A percentile compares a stretch with the other conserved stretches of the same genome.
Evolutionary conservation across 2,113 vertebrate genomes (phyloP).

Genomic region (Rhinoderma darwinii): DNA sequence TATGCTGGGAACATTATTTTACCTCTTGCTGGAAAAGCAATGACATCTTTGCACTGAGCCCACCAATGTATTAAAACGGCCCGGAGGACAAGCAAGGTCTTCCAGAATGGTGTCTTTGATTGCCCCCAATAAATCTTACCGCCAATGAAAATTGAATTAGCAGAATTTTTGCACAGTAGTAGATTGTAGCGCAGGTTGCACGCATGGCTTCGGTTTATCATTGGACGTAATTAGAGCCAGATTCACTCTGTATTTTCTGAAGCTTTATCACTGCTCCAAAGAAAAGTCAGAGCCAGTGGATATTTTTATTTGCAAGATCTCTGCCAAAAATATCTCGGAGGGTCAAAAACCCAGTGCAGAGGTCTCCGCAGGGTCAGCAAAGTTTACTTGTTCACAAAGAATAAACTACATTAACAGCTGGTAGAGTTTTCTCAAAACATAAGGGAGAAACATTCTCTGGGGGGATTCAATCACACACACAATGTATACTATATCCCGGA

Average conservation of each 20-base stretch:
- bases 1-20: no score
- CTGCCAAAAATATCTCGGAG: slow-evolving; percentile 47
- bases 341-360: slow-evolving; percentile 47
- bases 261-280: slow-evolving; percentile 33
- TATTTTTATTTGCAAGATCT: slow-evolving; percentile 48
- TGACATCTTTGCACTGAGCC: no score
- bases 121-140: not conserved
- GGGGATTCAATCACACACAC: slow-evolving; percentile 19
- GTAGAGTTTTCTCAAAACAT: slow-evolving; percentile 44
- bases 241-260: slow-evolving; percentile 11
- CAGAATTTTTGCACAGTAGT: slow-evolving; percentile 17
- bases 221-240: slow-evolving; percentile 31
- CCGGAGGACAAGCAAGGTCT: not conserved
- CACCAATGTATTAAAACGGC: no score
- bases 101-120: not conserved
- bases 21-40: no score
- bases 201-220: slow-evolving; percentile 2
- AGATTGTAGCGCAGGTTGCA: not conserved
- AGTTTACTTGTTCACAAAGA: slow-evolving; percentile 58
- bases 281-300: slow-evolving; percentile 10
- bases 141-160: not conserved
- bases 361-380: slow-evolving; percentile 28
- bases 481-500: not conserved
- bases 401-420: slow-evolving; percentile 47
- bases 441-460: slow-evolving; percentile 22